A percentile compares a stretch with the other conserved stretches of the same genome.
Conservation (phyloP, 2,797 vertebrate species). For the Cyprinella venusta region DNA sequence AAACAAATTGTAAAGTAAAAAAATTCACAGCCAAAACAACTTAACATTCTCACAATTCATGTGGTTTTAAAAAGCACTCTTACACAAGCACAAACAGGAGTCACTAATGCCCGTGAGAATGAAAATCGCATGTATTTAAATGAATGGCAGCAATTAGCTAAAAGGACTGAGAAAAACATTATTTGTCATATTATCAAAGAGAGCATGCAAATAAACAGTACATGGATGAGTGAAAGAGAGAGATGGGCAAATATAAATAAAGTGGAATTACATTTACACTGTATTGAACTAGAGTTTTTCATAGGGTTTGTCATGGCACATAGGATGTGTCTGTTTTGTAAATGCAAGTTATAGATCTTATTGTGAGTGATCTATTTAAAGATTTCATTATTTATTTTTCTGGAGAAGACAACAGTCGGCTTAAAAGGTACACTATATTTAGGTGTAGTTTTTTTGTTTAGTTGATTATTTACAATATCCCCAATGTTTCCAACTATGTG, state of each 20-base stretch:
- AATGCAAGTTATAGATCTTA: neutral
- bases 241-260: neutral
- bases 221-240: neutral
- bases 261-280: neutral
- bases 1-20: slow-evolving; percentile 46
- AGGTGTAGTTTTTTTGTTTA: too few species aligned
- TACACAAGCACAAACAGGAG: neutral
- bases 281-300: neutral
- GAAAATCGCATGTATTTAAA: neutral
- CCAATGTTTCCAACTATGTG: too few species aligned
- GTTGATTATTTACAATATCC: too few species aligned
- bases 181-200: slow-evolving; percentile 10
- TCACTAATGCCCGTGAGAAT: slow-evolving; percentile 48
- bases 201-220: neutral
- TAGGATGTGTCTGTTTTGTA: neutral
- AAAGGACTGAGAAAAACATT: slow-evolving; percentile 26
- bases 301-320: neutral
- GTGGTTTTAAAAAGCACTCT: neutral
- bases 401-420: neutral
- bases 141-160: slow-evolving; percentile 42
- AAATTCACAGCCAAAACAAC: slow-evolving; percentile 38
- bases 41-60: slow-evolving; percentile 29
- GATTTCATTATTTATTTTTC: neutral
- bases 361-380: neutral
- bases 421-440: neutral